A percentile compares a stretch with the other conserved stretches of the same genome.
These are phyloP conservation scores for Oreochromis spilurus DNA, from an alignment of 2,113 vertebrate species.

Conservation along the genomic window DNA sequence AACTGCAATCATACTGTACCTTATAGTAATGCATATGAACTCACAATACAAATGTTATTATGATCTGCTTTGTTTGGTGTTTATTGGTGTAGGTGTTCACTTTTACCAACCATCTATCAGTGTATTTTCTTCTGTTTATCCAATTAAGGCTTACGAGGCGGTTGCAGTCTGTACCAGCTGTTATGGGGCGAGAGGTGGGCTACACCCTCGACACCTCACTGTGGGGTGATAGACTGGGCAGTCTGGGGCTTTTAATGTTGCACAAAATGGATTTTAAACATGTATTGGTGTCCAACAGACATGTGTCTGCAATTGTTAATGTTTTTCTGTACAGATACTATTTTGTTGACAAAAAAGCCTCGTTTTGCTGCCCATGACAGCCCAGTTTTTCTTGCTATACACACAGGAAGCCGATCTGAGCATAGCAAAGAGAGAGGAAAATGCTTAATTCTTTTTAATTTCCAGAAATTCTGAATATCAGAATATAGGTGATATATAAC, in stretches of 20 bases:
- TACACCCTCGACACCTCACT: not conserved
- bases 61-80: not conserved
- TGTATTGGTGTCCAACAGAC: not conserved
- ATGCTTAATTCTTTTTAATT: accelerated
- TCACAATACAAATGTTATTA: not conserved
- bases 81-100: not conserved
- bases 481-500: not conserved
- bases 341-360: not conserved
- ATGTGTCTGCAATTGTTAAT: not conserved
- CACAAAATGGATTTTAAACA: not conserved
- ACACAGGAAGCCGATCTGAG: not conserved
- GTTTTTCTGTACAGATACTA: not conserved
- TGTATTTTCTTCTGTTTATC: not conserved
- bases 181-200: not conserved
- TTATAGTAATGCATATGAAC: not conserved
- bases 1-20: not conserved
- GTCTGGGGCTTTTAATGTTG: not conserved
- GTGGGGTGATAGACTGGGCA: not conserved
- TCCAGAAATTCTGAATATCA: not conserved
- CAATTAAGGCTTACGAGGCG: not conserved
- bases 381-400: not conserved
- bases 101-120: not conserved
- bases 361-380: not conserved
- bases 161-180: not conserved
- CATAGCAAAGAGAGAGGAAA: not conserved